phyloP scores from a whole-genome alignment of 2,113 vertebrate species.

The Otolemur garnettii region DNA sequence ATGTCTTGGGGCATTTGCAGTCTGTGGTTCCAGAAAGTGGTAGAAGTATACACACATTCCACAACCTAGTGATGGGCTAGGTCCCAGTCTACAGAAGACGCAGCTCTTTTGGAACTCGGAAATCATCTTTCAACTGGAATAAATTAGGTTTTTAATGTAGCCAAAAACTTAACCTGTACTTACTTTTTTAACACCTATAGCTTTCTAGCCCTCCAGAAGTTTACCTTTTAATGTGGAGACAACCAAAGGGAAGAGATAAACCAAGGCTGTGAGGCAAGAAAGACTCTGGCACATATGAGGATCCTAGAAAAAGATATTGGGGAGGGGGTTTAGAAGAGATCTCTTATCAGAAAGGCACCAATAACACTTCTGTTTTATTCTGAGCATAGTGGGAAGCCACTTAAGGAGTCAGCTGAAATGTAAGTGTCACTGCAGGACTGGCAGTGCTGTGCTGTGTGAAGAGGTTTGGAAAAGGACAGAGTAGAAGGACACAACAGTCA shows the following conservation, averaged over 20 bases:
- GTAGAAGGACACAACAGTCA: too few species aligned
- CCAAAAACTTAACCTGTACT: background rate
- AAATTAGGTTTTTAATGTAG: background rate
- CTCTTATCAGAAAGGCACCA: background rate
- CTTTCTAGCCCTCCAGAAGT: background rate
- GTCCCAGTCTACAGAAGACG: background rate
- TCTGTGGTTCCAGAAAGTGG: background rate
- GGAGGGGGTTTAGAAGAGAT: too few species aligned
- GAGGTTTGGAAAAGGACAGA: background rate
- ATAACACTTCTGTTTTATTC: background rate
- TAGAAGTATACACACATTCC: background rate
- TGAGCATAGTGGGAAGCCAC: background rate
- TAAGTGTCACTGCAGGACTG: background rate
- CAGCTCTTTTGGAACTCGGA: background rate
- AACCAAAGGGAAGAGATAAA: background rate
- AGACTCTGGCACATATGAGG: background rate
- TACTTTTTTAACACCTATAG: background rate
- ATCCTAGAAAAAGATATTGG: background rate
- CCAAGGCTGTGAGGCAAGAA: background rate
- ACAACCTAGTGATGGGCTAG: accelerated
- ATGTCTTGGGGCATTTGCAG: background rate
- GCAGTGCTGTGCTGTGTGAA: accelerated
- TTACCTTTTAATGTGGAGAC: background rate
- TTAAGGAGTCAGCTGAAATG: background rate
- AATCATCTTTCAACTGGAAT: background rate